A percentile compares a stretch with the other conserved stretches of the same genome.
Evolutionary conservation across 2,888 invertebrate genomes (phyloP).

Genomic region (Ceratothoa steindachneri): DNA sequence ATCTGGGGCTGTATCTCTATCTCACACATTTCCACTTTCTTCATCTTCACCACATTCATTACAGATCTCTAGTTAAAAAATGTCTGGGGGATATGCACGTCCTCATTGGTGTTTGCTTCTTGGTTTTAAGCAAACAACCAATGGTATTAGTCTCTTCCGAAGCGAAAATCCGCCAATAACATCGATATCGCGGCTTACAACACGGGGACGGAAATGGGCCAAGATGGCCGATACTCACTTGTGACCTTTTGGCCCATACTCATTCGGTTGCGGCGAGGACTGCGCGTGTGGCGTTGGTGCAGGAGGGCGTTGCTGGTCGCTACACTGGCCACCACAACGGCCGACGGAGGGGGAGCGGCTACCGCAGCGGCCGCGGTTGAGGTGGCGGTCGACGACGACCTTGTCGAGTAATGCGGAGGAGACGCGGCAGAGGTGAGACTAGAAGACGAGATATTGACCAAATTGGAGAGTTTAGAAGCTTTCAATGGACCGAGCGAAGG

Average conservation of each 20-base stretch:
- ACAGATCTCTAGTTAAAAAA: no score
- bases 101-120: no score
- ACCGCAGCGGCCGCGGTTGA: conserved; percentile 1
- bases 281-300: conserved; percentile 40
- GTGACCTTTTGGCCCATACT: conserved; percentile 47
- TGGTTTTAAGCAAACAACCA: no score
- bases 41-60: no score
- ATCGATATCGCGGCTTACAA: no score
- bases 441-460: conserved; percentile 15
- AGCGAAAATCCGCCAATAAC: no score
- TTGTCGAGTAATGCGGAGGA: conserved; percentile 37
- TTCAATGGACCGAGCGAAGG: conserved; percentile 28
- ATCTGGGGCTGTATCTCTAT: no score
- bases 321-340: neutral
- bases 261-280: conserved; percentile 45
- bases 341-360: conserved; percentile 18
- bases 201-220: no score
- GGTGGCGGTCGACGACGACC: conserved; percentile 30
- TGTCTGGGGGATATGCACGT: no score
- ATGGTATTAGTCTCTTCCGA: no score
- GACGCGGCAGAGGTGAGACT: conserved; percentile 15
- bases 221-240: no score
- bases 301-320: neutral
- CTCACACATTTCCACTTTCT: no score
- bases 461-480: conserved; percentile 29